Conservation (phyloP, 2,797 vertebrate genomes). For the Characodon lateralis region DNA sequence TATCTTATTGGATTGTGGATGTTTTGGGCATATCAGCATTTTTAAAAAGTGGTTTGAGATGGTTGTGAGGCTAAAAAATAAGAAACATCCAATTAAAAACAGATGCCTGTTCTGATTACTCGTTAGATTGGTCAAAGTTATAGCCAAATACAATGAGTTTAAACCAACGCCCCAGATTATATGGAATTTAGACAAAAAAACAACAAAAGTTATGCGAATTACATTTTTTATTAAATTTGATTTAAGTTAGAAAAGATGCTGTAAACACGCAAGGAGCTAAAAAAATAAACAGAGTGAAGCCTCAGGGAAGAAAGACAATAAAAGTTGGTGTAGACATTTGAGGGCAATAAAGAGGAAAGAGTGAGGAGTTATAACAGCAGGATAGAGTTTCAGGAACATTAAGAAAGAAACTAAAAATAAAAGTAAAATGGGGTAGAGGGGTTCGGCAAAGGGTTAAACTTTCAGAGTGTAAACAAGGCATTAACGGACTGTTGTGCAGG, state of each 20-base stretch:
- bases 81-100: background rate
- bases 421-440: background rate
- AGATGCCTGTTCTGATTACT: background rate
- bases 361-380: conserved; percentile 6
- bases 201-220: background rate
- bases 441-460: conserved; percentile 35
- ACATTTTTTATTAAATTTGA: background rate
- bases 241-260: background rate
- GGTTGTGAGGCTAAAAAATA: background rate
- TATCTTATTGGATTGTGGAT: background rate
- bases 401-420: conserved; percentile 16
- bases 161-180: background rate
- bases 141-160: background rate
- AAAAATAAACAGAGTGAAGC: conserved; percentile 9
- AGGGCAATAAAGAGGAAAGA: conserved; percentile 29
- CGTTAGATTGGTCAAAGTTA: background rate
- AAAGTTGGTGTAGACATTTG: conserved; percentile 18
- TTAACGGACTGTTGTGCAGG: conserved; percentile 40
- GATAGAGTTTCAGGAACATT: conserved; percentile 25
- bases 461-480: conserved; percentile 44
- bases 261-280: background rate
- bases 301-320: conserved; percentile 24
- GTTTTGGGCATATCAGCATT: background rate
- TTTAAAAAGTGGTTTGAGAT: background rate
- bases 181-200: background rate